Evolutionary conservation across 2,888 invertebrate genomes (phyloP), one percentile per base, ranked within the genome.

Genomic region (Aquatica leii): DNA sequence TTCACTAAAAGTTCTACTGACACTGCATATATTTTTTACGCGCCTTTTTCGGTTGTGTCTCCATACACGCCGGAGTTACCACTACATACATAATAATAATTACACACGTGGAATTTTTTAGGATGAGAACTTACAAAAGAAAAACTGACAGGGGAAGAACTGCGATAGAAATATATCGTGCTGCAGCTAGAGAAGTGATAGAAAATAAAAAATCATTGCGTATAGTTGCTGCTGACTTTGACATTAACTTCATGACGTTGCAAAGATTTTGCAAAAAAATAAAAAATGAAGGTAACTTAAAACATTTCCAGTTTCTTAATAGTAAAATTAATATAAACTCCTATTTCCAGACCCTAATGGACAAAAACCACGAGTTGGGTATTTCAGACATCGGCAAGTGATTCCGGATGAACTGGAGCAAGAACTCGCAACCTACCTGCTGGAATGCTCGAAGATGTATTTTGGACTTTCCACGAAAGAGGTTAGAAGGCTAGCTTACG

Each of bases 401-500:
- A 21, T 50, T 12, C 18, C 50, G 3, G 12, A 20, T 50, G 8
- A 20, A 2, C 31, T 51, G 24, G 51, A 51, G 17, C 5, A 18
- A n/a, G 31, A 17, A 12, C 21, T 51, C 9, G 31, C 17, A 3
- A 14, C 31, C 1, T 51, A 51, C 17, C 11, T 51, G n/a, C 1
- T 24, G 14, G 21, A 51, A 31, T 35, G 35, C 9, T 51, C 51
- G 2, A 31, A 31, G 5, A 59, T 62, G 24, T 55, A 64, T 15
- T 65, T 60, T 57, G 72, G 68, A 2, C 46, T 73, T 17, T 20
- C 61, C 12, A 58, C 68, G 8, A 65, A 66, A 41, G 65, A 70
- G 57, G 62, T 71, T 14, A 58, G 66, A 48, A 58, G 18, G 50
- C 58, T 76, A 17, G 73, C 71, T 12, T 75, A 59, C 61, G 63